Conservation (phyloP, 2,888 invertebrate species). For the Cryptocheilus praepositus region DNA sequence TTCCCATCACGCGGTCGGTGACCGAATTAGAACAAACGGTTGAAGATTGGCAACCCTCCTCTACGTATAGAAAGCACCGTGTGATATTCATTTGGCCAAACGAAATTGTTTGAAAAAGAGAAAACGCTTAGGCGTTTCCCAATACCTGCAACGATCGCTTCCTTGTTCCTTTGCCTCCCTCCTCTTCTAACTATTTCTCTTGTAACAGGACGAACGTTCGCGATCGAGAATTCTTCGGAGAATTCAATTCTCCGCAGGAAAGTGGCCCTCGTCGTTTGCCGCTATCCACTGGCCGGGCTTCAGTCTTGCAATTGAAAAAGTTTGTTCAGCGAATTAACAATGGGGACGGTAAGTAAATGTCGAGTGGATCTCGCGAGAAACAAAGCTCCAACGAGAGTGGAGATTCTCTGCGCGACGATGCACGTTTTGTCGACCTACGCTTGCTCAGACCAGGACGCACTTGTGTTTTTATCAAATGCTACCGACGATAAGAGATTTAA, state of each 20-base stretch:
- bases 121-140: constrained; percentile 3
- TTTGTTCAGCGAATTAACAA: constrained; percentile 48
- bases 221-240: constrained; percentile 37
- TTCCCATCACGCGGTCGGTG: too few species aligned
- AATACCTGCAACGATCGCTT: background rate
- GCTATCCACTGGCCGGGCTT: constrained; percentile 3
- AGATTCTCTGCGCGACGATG: background rate
- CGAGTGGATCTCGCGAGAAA: constrained; percentile 30
- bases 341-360: constrained; percentile 38
- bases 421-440: too few species aligned
- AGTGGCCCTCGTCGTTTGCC: constrained; percentile 20
- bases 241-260: constrained; percentile 28
- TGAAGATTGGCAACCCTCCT: too few species aligned
- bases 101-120: constrained; percentile 26
- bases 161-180: background rate
- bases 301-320: constrained; percentile 36
- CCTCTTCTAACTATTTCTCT: background rate
- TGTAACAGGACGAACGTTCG: too few species aligned
- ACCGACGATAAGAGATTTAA: too few species aligned
- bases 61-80: too few species aligned
- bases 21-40: too few species aligned
- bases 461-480: too few species aligned
- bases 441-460: too few species aligned
- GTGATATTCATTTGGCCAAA: constrained; percentile 16
- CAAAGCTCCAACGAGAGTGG: constrained; percentile 28